Evolutionary conservation across 2,113 vertebrate species (phyloP), one percentile per base, ranked within the genome.

Genomic region (Paedocypris sp.): DNA sequence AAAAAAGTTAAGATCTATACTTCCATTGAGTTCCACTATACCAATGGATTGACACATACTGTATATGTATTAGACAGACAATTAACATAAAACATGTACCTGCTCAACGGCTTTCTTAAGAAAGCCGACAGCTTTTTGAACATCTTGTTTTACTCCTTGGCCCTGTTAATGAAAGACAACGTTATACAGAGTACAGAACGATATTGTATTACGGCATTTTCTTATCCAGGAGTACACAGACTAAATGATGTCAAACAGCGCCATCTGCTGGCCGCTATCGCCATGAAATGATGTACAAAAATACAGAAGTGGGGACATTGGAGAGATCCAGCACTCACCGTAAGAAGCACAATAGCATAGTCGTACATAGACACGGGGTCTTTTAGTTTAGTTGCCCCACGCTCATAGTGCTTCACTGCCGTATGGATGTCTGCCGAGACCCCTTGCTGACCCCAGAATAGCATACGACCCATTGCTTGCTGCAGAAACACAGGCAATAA

Each of bases 391-490:
- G 72, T 62, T 2, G 87, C 85, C 36, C 83, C 87, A 28, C 84
- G 77, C 54, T 85, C 73, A 2, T 86, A 89, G 69, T 87, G 84
- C 52, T 67, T 83, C 22, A 75, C 80, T 20, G 87, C 87, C 4
- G 73, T 75, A 39, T 70, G 69, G 23, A 85, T 75, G 59, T 89
- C 73, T 25, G 80, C 67, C 53, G 80, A 66, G 12, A 89, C 75
- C 3, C 87, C 87, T 67, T 83, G 85, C 78, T 89, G 85, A 46
- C 87, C 87, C 87, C 87, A 89, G 73, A 83, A 89, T 42, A 89
- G 78, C 85, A 88, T 86, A 36, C 82, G 81, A n/a, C 68, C 81
- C 18, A 88, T 29, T 0, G 80, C n/a, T 77, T 83, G 82, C 86
- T 89, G 60, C 9, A 76, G 32, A 70, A 23, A 9, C 18, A 3